Percentiles rank a stretch among this genome's conserved stretches.
Conservation (phyloP, 2,888 invertebrate genomes). For the Galerucella calmariensis region DNA sequence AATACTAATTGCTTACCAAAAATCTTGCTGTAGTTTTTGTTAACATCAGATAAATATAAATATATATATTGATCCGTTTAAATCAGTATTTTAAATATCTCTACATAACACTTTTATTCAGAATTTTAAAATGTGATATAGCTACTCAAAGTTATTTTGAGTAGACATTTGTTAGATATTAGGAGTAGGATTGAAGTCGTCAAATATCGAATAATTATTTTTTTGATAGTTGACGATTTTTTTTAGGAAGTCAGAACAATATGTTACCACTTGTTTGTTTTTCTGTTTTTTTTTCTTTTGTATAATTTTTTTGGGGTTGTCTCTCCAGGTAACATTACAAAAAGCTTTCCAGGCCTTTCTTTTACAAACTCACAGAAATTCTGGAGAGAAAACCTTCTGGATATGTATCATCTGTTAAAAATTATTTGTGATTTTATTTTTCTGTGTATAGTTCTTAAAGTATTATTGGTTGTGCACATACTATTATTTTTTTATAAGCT, state of each 20-base stretch:
- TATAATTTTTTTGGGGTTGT: slow-evolving; percentile 44
- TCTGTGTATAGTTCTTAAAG: slow-evolving; percentile 39
- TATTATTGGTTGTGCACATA: slow-evolving; percentile 58
- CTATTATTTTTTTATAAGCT: slow-evolving; percentile 53
- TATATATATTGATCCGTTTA: slow-evolving; percentile 19
- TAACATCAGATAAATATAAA: slow-evolving; percentile 10
- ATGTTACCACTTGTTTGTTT: slow-evolving; percentile 61
- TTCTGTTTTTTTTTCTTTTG: slow-evolving; percentile 37
- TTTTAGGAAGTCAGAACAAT: slow-evolving; percentile 59
- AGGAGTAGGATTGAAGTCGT: slow-evolving; percentile 36
- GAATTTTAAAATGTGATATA: slow-evolving; percentile 60
- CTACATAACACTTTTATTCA: slow-evolving; percentile 42
- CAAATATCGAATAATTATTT: slow-evolving; percentile 8
- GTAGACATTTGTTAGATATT: slow-evolving; percentile 54
- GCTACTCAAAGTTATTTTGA: slow-evolving; percentile 49
- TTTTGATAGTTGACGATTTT: slow-evolving; percentile 40
- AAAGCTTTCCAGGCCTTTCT: too few relatives aligned
- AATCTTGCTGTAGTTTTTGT: slow-evolving; percentile 18
- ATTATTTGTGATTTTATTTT: slow-evolving; percentile 49
- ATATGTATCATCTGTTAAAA: slow-evolving; percentile 36
- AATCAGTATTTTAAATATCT: slow-evolving; percentile 35
- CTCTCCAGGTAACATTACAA: slow-evolving; percentile 21
- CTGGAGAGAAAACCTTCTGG: background rate
- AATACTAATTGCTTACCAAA: background rate
- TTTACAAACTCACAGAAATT: too few relatives aligned